Base-by-base conservation (phyloP, 2,113 vertebrate species). In the Prolemur simus region DNA sequence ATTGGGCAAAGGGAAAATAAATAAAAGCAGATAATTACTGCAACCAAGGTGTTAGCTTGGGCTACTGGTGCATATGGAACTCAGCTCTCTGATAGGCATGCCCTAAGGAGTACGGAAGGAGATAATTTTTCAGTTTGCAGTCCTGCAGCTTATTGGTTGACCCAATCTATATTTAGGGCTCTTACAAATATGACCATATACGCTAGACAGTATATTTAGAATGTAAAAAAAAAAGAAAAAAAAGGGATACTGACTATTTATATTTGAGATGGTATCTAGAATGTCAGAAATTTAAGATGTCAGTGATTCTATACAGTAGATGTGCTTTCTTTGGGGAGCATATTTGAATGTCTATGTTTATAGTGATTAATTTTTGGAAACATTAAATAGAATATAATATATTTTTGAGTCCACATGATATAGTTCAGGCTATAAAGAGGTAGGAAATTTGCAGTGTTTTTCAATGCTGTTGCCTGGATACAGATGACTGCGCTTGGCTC, bases 1-100 rank as follows among this genome's bases (percentile, higher is more conserved):
- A 93, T 32, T 80, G 25, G n/a, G 17, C 52, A 91, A 96, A 12
- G 15, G 11, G 4, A 80, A 96, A 87, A 84, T 52, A 87, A 95
- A 64, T 87, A 73, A 56, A 94, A 54, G 14, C 15, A 64, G 21
- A 34, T 74, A 66, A 86, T 52, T 71, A 63, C 20, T 78, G 18
- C 12, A 15, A 14, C 9, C 18, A n/a, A 86, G 5, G 2, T 81
- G 56, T 20, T 71, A 60, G 10, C 34, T 85, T 76, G 32, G 17
- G 25, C 20, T 45, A n/a, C 23, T 87, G 21, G 52, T 25, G 6
- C 8, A 27, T 39, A 45, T 2, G 21, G 32, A 80, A 47, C 49
- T 81, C 54, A 37, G 9, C 14, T 68, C 39, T 52, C 66, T 73
- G 34, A 63, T 3, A 58, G 29, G 12, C 1, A 37, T 9, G 80